phyloP scores from a whole-genome alignment of 1,140 invertebrate species.

The Heterodera carotae region DNA sequence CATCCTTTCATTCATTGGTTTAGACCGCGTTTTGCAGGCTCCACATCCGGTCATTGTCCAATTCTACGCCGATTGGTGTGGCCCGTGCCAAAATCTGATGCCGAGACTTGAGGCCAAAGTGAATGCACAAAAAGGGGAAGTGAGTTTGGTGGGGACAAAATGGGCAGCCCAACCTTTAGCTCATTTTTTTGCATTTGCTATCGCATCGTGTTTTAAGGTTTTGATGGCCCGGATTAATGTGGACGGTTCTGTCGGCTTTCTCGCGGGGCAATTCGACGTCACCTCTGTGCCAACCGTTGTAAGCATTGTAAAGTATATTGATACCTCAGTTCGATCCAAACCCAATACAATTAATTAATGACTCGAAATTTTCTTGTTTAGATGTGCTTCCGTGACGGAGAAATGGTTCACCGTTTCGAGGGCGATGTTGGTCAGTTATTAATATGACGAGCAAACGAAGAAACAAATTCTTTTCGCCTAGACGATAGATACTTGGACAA shows the following conservation, averaged over 20 bases:
- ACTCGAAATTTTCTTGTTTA: background rate
- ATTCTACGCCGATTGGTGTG: constrained; percentile 34
- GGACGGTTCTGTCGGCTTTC: constrained; percentile 3
- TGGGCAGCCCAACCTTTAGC: background rate
- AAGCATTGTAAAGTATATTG: background rate
- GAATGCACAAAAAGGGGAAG: constrained; percentile 27
- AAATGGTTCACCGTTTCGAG: constrained; percentile 44
- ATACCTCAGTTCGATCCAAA: too few relatives aligned
- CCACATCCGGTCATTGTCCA: constrained; percentile 17
- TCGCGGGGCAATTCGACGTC: constrained; percentile 47
- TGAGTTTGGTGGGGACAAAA: background rate
- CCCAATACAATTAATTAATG: background rate
- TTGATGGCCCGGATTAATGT: constrained; percentile 38
- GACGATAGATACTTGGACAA: constrained; percentile 16
- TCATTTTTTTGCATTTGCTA: background rate
- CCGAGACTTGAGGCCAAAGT: constrained; percentile 41
- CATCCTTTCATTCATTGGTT: background rate
- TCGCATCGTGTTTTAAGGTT: constrained; percentile 36
- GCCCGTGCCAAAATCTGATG: constrained; percentile 40
- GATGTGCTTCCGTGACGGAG: constrained; percentile 39
- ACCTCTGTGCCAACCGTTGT: constrained; percentile 47
- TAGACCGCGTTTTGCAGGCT: background rate
- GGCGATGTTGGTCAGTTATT: constrained; percentile 37
- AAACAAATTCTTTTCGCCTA: constrained; percentile 24
- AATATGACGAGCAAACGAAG: too few relatives aligned